A percentile compares a stretch with the other conserved stretches of the same genome.
These are phyloP conservation scores for Erpetoichthys calabaricus DNA, from an alignment of 2,797 vertebrate genomes.

Conservation along the genomic window DNA sequence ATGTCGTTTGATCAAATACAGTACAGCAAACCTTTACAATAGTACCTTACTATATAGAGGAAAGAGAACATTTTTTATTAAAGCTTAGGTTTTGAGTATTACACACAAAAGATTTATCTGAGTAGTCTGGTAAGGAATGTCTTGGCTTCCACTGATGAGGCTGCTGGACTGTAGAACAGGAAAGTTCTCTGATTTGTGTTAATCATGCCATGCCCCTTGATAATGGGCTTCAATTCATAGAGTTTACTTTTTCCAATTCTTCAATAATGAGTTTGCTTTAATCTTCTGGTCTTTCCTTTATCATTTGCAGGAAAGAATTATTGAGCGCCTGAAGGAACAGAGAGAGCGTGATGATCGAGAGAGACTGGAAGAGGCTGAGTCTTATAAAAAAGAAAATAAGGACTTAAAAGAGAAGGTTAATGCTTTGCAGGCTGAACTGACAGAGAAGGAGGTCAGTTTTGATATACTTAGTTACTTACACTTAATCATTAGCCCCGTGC, in stretches of 20 bases:
- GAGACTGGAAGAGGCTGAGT: constrained; percentile 85
- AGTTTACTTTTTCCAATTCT: not conserved
- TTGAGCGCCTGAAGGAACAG: constrained; percentile 95
- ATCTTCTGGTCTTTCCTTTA: constrained; percentile 13
- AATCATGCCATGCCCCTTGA: not conserved
- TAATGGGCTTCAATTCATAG: not conserved
- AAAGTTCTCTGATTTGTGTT: not conserved
- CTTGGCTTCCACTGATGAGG: too few species aligned
- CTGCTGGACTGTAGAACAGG: constrained; percentile 28
- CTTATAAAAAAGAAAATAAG: constrained; percentile 96
- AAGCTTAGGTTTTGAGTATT: too few species aligned
- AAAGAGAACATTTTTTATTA: too few species aligned
- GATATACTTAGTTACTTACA: too few species aligned
- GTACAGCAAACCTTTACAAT: too few species aligned
- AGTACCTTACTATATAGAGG: too few species aligned
- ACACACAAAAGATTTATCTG: too few species aligned
- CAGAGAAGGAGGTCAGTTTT: constrained; percentile 87
- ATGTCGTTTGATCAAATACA: too few species aligned
- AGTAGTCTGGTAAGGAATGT: too few species aligned
- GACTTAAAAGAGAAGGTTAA: constrained; percentile 95
- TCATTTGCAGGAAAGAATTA: constrained; percentile 80
- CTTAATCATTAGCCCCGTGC: too few species aligned
- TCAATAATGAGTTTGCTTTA: constrained; percentile 4
- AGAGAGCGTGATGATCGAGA: constrained; percentile 90
- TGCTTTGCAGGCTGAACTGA: constrained; percentile 84